phyloP scores from a whole-genome alignment of 2,797 vertebrate species.

The Mycteria americana region DNA sequence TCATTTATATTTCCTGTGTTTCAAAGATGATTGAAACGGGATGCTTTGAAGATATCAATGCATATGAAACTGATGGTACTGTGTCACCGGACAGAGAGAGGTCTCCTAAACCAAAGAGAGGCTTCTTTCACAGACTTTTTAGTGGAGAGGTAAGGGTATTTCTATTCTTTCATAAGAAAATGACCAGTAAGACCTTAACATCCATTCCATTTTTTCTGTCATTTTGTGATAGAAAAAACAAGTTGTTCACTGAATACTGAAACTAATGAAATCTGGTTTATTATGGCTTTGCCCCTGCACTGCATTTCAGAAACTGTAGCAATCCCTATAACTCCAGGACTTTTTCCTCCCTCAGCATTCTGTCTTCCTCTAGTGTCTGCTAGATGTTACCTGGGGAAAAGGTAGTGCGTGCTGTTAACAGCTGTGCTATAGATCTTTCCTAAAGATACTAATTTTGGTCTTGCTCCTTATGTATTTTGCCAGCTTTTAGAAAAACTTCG shows the following conservation, averaged over 20 bases:
- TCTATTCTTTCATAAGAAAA: background rate
- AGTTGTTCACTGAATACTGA: background rate
- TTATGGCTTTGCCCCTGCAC: background rate
- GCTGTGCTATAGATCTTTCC: background rate
- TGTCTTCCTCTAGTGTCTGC: background rate
- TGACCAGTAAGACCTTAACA: background rate
- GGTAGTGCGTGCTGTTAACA: background rate
- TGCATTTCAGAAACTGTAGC: background rate
- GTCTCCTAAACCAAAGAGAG: constrained; percentile 83
- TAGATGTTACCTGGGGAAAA: background rate
- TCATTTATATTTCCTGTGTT: background rate
- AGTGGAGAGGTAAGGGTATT: constrained; percentile 83
- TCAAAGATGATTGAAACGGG: constrained; percentile 92
- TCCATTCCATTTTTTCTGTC: background rate
- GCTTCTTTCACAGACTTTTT: constrained; percentile 88
- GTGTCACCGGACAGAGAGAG: constrained; percentile 77
- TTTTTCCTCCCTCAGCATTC: background rate
- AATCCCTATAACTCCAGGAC: background rate
- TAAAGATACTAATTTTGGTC: background rate
- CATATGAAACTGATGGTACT: constrained; percentile 78
- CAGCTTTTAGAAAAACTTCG: background rate
- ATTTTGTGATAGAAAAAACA: background rate
- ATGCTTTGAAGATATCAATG: constrained; percentile 91
- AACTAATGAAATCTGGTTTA: background rate
- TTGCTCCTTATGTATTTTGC: background rate